Conservation (phyloP, 2,888 invertebrate genomes). For the Hirtodrosophila confusa region DNA sequence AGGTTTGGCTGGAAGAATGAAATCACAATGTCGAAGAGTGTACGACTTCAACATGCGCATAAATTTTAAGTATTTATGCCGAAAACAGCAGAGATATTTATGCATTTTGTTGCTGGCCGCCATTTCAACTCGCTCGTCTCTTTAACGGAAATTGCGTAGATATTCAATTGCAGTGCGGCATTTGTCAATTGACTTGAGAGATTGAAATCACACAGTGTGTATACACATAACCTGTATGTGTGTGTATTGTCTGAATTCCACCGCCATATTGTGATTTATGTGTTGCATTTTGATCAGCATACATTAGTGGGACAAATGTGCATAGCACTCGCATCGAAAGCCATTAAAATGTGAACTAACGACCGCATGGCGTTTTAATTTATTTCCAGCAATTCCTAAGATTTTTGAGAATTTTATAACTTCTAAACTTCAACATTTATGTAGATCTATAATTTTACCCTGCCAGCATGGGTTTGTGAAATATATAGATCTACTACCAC, state of each 20-base stretch:
- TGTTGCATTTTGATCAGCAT: constrained; percentile 57
- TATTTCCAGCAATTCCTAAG: no score
- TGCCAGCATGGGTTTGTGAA: no score
- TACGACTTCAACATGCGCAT: constrained; percentile 35
- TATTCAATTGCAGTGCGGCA: constrained; percentile 69
- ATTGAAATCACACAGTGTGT: constrained; percentile 55
- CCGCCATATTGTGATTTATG: constrained; percentile 68
- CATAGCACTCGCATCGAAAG: constrained; percentile 54
- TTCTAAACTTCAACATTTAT: no score
- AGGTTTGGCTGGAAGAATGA: no score
- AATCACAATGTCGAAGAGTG: background rate
- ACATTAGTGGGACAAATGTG: constrained; percentile 55
- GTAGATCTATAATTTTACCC: no score
- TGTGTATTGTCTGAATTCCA: constrained; percentile 55
- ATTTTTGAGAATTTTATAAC: no score
- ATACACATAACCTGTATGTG: constrained; percentile 9
- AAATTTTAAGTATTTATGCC: constrained; percentile 68
- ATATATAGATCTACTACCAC: no score
- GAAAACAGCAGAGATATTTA: constrained; percentile 54
- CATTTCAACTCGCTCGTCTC: constrained; percentile 40
- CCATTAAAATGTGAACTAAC: no score
- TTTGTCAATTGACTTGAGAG: constrained; percentile 74
- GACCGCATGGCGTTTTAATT: no score
- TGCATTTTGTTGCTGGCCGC: constrained; percentile 55
- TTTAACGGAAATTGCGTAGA: constrained; percentile 64